phyloP scores from a whole-genome alignment of 1,140 invertebrate genomes.

The Muscidifurax raptorellus region DNA sequence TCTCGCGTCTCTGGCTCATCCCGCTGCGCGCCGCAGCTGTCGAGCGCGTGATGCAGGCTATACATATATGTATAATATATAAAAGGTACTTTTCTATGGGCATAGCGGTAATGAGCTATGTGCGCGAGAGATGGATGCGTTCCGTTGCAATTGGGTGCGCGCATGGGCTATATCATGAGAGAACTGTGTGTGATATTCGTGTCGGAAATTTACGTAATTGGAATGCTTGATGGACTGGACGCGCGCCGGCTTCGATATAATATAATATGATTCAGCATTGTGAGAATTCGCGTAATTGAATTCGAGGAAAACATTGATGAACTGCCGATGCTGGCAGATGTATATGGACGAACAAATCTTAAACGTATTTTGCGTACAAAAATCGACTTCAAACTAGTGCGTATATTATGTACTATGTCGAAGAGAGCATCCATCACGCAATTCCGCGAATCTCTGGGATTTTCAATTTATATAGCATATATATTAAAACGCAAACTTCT shows the following conservation, averaged over 20 bases:
- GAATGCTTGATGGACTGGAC: not conserved
- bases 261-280: no score
- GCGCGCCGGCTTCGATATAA: no score
- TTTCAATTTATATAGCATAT: not conserved
- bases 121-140: not conserved
- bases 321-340: no score
- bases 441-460: not conserved
- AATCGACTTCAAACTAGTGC: no score
- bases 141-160: not conserved
- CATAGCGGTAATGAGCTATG: not conserved
- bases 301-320: not conserved
- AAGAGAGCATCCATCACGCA: not conserved
- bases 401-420: no score
- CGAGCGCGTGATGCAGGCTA: not conserved
- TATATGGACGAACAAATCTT: no score
- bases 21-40: not conserved
- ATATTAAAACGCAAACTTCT: not conserved
- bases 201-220: not conserved
- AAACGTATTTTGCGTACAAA: no score
- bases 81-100: not conserved
- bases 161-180: no score
- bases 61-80: no score
- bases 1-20: constrained; percentile 23
- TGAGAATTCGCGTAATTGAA: not conserved
- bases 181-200: not conserved